phyloP scores from a whole-genome alignment of 2,888 invertebrate species.

The Masnerella sp. region DNA sequence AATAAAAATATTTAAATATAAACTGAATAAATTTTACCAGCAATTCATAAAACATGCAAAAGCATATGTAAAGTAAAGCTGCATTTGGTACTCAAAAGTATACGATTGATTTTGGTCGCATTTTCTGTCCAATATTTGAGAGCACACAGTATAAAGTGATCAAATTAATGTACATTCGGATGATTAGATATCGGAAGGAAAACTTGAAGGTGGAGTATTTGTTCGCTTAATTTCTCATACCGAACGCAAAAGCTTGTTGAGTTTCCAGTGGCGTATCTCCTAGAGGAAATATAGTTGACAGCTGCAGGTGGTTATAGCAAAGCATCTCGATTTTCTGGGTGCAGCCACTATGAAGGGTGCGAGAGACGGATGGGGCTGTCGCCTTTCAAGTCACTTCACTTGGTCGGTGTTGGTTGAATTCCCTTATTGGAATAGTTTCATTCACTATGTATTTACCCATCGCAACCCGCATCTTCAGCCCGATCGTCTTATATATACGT shows the following conservation, averaged over 20 bases:
- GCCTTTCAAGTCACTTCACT: constrained; percentile 43
- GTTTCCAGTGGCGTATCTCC: constrained; percentile 13
- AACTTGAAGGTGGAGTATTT: constrained; percentile 31
- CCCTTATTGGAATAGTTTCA: constrained; percentile 57
- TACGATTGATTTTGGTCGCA: background rate
- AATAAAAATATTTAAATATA: too few species aligned
- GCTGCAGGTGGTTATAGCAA: constrained; percentile 37
- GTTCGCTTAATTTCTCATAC: constrained; percentile 34
- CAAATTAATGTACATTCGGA: constrained; percentile 23
- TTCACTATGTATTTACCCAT: constrained; percentile 39
- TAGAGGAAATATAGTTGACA: constrained; percentile 38
- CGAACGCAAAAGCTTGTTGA: constrained; percentile 29
- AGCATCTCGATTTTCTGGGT: constrained; percentile 33
- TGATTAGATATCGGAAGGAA: constrained; percentile 33
- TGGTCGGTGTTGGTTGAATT: constrained; percentile 28
- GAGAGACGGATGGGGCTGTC: constrained; percentile 48
- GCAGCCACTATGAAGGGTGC: constrained; percentile 23
- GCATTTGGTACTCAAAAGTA: background rate
- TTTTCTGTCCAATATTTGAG: background rate
- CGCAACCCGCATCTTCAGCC: constrained; percentile 22
- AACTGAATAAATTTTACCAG: too few species aligned
- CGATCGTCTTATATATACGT: constrained; percentile 23
- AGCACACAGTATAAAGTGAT: constrained; percentile 8
- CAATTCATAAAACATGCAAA: too few species aligned
- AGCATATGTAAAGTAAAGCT: too few species aligned